A percentile compares a stretch with the other conserved stretches of the same genome.
Conservation (phyloP, 2,797 vertebrate genomes). For the Oryzias dopingdopingensis region DNA sequence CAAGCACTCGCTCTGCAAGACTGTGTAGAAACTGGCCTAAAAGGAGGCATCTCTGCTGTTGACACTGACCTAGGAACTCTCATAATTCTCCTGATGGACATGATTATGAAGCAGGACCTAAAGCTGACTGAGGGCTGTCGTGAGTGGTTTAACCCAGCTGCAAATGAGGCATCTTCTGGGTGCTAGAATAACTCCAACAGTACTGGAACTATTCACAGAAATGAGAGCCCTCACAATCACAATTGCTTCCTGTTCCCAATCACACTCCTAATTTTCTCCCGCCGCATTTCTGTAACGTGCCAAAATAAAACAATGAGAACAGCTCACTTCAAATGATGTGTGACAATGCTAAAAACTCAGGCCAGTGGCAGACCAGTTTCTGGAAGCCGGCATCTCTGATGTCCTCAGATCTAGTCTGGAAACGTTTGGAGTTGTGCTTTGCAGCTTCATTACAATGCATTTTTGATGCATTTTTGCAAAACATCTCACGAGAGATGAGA, state of each 20-base stretch:
- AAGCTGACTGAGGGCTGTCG: constrained; percentile 28
- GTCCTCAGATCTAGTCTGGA: neutral
- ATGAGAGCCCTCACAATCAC: constrained; percentile 55
- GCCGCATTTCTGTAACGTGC: constrained; percentile 42
- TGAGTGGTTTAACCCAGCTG: constrained; percentile 47
- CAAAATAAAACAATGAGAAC: constrained; percentile 65
- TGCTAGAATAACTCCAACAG: constrained; percentile 44
- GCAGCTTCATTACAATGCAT: constrained; percentile 9
- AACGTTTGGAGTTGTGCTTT: constrained; percentile 1
- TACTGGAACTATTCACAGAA: constrained; percentile 57
- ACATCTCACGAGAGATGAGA: constrained; percentile 21
- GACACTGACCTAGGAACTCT: neutral
- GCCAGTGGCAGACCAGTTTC: constrained; percentile 25
- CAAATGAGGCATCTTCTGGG: constrained; percentile 51
- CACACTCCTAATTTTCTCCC: constrained; percentile 50
- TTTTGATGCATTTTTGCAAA: constrained; percentile 9
- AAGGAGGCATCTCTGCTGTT: neutral
- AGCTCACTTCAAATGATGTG: constrained; percentile 61
- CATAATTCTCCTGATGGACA: too few relatives aligned
- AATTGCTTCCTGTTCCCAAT: constrained; percentile 52
- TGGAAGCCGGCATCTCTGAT: constrained; percentile 34
- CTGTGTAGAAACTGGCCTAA: neutral
- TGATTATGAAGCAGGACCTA: neutral
- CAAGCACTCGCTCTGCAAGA: too few relatives aligned
- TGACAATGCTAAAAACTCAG: constrained; percentile 34